Base-by-base conservation (phyloP, 1,140 invertebrate species). In the Teleopsis dalmanni region DNA sequence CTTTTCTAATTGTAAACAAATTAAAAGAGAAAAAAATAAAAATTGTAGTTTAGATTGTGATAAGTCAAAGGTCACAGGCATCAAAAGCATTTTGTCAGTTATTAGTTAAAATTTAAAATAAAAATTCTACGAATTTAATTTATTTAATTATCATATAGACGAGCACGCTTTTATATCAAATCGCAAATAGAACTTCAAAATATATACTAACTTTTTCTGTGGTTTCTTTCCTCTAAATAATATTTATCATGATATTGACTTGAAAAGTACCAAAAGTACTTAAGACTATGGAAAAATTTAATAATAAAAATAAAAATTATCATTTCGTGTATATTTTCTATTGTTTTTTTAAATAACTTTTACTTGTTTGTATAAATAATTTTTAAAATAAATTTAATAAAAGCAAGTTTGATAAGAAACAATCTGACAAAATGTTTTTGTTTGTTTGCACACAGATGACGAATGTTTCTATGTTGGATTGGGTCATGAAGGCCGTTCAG, bases 391-490 rank as follows among this genome's bases (percentile, higher is more conserved):
- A n/a, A n/a, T n/a, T n/a, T n/a, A n/a, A 7, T 29, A 29, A 29
- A 29, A 8, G 13, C 7, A 29, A 29, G 7, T 29, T 29, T 8
- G 13, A 29, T 43, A 23, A 43, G 23, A 46, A 62, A 53, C 62
- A 66, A 73, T 74, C 75, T 78, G 75, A 77, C 75, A 76, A 78
- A 78, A 75, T 77, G 78, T 79, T 71, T 71, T 70, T 70, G 66
- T 71, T 65, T 69, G 66, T 71, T 65, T 66, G 58, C 56, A 60
- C 78, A 80, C 85, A 91, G 87, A 87, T 85, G 86, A 89, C 83
- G 85, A 87, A 84, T 91, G 87, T 86, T 89, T 91, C 85, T 88
- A 88, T 85, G 86, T 91, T 79, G 87, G 87, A 78, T 82, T 91
- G 81, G 86, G 85, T 75, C 65, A 71, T 35, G 62, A 60, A 50